phyloP scores from a whole-genome alignment of 2,888 invertebrate genomes.

The Plemyria rubiginata region DNA sequence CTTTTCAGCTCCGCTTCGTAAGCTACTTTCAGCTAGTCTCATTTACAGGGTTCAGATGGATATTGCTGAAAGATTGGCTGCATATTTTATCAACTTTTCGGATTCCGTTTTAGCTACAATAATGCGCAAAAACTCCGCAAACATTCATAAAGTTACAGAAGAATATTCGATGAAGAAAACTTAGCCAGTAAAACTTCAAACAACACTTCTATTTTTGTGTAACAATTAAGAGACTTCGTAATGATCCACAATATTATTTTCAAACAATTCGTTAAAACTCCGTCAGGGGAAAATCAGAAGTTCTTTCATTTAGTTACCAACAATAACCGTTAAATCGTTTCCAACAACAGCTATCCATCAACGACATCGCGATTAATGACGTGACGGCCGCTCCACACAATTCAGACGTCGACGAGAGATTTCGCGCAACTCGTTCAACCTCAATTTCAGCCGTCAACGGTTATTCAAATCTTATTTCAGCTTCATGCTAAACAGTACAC shows the following conservation, averaged over 20 bases:
- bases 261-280: slow-evolving; percentile 30
- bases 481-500: slow-evolving; percentile 41
- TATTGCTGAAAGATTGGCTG: slow-evolving; percentile 12
- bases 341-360: slow-evolving; percentile 54
- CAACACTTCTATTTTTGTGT: slow-evolving; percentile 14
- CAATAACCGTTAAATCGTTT: slow-evolving; percentile 50
- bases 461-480: slow-evolving; percentile 41
- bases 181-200: slow-evolving; percentile 5
- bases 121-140: slow-evolving; percentile 2
- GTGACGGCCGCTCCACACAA: slow-evolving; percentile 43
- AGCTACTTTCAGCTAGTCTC: slow-evolving; percentile 23
- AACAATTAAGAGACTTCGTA: slow-evolving; percentile 23
- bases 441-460: slow-evolving; percentile 40
- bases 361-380: slow-evolving; percentile 49
- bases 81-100: slow-evolving; percentile 15
- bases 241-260: slow-evolving; percentile 22
- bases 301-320: slow-evolving; percentile 44
- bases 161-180: slow-evolving; percentile 4
- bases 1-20: slow-evolving; percentile 39
- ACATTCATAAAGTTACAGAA: slow-evolving; percentile 6
- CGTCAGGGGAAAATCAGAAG: slow-evolving; percentile 36
- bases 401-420: slow-evolving; percentile 35
- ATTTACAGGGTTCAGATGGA: slow-evolving; percentile 5
- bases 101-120: slow-evolving; percentile 7
- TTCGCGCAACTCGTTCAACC: slow-evolving; percentile 29